Percentiles rank a stretch among this genome's conserved stretches.
Evolutionary conservation across 2,113 vertebrate species (phyloP).

Genomic region (Octodon degus): DNA sequence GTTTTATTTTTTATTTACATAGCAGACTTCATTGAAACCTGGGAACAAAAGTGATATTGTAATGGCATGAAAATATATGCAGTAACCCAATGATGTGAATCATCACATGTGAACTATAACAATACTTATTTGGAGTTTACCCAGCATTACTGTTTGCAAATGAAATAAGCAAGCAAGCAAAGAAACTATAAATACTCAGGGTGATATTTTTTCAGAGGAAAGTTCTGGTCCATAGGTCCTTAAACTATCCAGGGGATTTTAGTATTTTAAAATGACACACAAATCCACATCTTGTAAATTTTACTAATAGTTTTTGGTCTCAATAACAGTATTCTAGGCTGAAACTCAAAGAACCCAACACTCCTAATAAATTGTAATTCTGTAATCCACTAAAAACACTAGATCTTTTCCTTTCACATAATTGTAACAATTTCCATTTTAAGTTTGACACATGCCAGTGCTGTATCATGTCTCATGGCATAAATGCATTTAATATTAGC

Average conservation of each 20-base stretch:
- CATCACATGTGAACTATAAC: not conserved
- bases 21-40: not conserved
- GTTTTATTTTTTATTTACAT: not conserved
- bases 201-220: not conserved
- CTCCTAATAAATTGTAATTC: not conserved
- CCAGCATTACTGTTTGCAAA: not conserved
- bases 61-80: not conserved
- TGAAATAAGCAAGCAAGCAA: not conserved
- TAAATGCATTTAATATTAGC: slow-evolving; percentile 26
- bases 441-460: not conserved
- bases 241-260: not conserved
- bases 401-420: not conserved
- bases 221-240: not conserved
- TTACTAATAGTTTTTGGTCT: not conserved
- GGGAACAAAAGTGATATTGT: not conserved
- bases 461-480: not conserved
- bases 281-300: not conserved
- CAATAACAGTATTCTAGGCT: not conserved
- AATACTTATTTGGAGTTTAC: not conserved
- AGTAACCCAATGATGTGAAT: not conserved
- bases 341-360: not conserved
- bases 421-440: not conserved
- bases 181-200: not conserved
- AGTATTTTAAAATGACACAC: not conserved
- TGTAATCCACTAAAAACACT: slow-evolving; percentile 6